Base-by-base conservation (phyloP, 2,888 invertebrate species). In the Spilarctia lutea region DNA sequence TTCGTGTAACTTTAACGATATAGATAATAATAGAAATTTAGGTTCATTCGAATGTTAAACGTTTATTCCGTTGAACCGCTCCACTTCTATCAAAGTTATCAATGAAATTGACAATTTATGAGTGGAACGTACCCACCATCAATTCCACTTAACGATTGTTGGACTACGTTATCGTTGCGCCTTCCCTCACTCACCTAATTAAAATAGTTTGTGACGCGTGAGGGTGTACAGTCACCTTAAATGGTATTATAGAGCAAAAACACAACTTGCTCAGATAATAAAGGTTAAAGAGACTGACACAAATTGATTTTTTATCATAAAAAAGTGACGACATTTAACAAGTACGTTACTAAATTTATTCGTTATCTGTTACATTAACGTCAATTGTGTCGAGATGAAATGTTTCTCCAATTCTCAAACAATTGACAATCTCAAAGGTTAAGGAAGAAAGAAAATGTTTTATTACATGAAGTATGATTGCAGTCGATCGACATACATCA, bases 271-370 rank as follows among this genome's bases (percentile, higher is more conserved):
- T 79, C 74, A 79, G 83, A 85, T 85, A 83, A 76, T 71, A 85
- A 72, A 85, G 85, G 85, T 85, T 85, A 85, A 71, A 77, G 72
- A 77, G 82, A 83, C 88, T 94, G 94, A 94, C 94, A 94, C 89
- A 94, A 94, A 94, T 95, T 94, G 94, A 94, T 92, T 94, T 92
- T 91, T 93, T 93, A 94, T 93, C 92, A 85, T 88, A 81, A 82
- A 87, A 87, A 89, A 89, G 90, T 93, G 92, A 92, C 90, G 92
- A 91, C 91, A 93, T 88, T 85, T 86, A 84, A 87, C 87, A 88
- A 90, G 90, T 84, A 86, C 84, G 89, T 91, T 91, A 90, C 91
- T 89, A 91, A 91, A 92, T 86, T 87, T 85, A 85, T 83, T 85
- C 85, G 85, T 94, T 94, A 94, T 94, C 94, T 87, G 82, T 81